Evolutionary conservation across 2,888 invertebrate species (phyloP).

Genomic region (Leucania comma): DNA sequence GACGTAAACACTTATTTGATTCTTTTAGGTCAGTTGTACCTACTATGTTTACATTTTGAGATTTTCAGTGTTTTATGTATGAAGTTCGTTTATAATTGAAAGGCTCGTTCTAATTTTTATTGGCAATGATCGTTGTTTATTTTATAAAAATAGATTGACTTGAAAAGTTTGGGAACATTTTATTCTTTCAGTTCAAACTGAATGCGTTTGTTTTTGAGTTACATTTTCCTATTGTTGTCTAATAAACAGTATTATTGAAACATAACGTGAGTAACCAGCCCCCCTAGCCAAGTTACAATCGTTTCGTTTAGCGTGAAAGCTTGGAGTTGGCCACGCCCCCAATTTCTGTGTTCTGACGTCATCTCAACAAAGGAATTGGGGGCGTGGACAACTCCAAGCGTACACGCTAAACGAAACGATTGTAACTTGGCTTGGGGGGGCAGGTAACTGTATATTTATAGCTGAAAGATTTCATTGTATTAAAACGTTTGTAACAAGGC

Average conservation of each 20-base stretch:
- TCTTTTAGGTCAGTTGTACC: constrained; percentile 39
- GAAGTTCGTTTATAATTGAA: constrained; percentile 15
- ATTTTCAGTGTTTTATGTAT: constrained; percentile 32
- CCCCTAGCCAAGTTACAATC: no score
- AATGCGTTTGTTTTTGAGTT: not conserved
- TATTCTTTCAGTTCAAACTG: not conserved
- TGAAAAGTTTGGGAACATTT: not conserved
- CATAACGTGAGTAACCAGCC: not conserved
- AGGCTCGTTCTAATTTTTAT: constrained; percentile 23
- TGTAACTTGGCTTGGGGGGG: not conserved
- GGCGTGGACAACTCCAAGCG: no score
- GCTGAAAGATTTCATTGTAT: constrained; percentile 29
- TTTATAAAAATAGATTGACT: not conserved
- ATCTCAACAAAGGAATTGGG: no score
- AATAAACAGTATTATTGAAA: not conserved
- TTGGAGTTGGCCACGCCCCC: no score
- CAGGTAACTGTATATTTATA: not conserved
- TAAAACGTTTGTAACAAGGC: constrained; percentile 8
- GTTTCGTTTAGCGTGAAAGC: no score
- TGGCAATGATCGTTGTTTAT: not conserved
- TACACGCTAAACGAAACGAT: no score
- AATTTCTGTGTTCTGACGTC: no score
- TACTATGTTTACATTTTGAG: constrained; percentile 51
- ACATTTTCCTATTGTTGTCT: not conserved
- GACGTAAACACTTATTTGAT: constrained; percentile 46